Base-by-base conservation (phyloP, 1,140 invertebrate genomes). In the Ganaspis sp. region DNA sequence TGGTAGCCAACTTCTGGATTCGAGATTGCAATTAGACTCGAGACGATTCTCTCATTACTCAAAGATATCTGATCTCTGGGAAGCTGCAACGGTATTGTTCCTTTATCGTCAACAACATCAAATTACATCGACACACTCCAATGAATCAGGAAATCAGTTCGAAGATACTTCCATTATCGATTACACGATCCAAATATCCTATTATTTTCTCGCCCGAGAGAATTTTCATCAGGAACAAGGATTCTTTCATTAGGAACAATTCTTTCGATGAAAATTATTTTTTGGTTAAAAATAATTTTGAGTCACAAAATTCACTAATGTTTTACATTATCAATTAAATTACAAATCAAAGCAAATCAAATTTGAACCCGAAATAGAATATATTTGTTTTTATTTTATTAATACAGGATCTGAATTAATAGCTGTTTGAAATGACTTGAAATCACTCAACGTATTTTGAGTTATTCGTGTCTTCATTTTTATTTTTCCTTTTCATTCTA, bases 41-140 rank as follows among this genome's bases (percentile, higher is more conserved):
- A 79, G 85, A 82, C 79, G 83, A 86, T 87, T 81, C 58, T 69
- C 79, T 87, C 79, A 83, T 87, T 87, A 88, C 85, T 81, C 80
- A 70, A 64, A 77, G 79, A 83, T 87, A 88, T 85, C 87, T 84
- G 87, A 88, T 88, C 80, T 74, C 72, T 75, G 72, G 69, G 73
- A 71, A 29, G 72, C 73, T 73, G 78, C 76, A 72, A 71, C n/a
- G 77, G 77, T 83, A 85, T 84, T 86, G 82, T 85, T 76, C 83
- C 82, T 88, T 88, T 88, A 89, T 89, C 87, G 83, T 83, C 84
- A 84, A 87, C 85, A 73, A 77, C 84, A 88, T 89, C 87, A 87
- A 88, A 88, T 89, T 88, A 87, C 86, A 86, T 83, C 82, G 83
- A 86, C 75, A 84, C 84, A 85, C 76, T 84, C 70, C 78, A 80